These are phyloP conservation scores for Rhyacophila evoluta DNA, from an alignment of 2,888 invertebrate species.

Conservation along the genomic window DNA sequence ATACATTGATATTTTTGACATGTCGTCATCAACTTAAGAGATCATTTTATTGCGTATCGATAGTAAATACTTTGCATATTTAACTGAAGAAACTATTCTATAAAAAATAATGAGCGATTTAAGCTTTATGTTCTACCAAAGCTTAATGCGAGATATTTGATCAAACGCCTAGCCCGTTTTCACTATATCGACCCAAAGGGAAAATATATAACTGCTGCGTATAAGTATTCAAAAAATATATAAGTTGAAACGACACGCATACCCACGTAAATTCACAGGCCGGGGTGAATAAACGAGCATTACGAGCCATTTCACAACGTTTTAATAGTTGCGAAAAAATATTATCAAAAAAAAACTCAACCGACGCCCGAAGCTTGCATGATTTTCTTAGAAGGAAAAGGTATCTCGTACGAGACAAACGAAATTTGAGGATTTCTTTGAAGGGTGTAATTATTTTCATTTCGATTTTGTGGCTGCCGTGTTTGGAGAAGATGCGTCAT, in stretches of 20 bases:
- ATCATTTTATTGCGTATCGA: too few relatives aligned
- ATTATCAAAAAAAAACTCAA: background rate
- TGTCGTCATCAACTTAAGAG: too few relatives aligned
- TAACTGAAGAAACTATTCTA: too few relatives aligned
- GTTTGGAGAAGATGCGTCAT: too few relatives aligned
- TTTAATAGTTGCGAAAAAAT: background rate
- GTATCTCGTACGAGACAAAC: background rate
- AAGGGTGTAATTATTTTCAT: background rate
- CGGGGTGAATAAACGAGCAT: background rate
- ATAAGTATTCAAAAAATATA: constrained; percentile 6
- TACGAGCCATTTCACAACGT: background rate
- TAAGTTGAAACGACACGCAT: background rate
- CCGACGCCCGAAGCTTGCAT: background rate
- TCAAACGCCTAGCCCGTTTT: background rate
- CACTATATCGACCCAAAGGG: background rate
- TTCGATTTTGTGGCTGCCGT: background rate
- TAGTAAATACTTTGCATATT: too few relatives aligned
- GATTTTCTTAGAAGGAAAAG: background rate
- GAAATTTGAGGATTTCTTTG: background rate
- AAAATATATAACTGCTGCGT: background rate
- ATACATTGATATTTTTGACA: too few relatives aligned
- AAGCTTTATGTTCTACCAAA: too few relatives aligned
- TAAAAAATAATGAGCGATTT: too few relatives aligned
- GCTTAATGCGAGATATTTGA: background rate
- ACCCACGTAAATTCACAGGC: background rate